Evolutionary conservation across 2,797 vertebrate genomes (phyloP).

Genomic region (Acanthiza pusilla): DNA sequence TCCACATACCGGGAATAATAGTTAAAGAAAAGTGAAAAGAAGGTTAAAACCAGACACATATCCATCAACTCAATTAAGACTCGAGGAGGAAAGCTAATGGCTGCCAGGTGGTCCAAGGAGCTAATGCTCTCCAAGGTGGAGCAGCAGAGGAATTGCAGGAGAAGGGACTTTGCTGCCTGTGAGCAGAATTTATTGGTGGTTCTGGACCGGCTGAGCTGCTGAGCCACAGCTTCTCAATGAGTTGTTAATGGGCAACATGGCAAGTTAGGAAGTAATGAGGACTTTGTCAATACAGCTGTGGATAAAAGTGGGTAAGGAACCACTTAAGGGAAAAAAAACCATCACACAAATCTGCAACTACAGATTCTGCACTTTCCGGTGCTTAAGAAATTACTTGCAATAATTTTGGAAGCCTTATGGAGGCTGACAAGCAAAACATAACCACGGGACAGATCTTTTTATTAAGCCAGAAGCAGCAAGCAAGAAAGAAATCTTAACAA

Average conservation of each 20-base stretch:
- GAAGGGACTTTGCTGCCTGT: neutral
- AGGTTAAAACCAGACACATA: neutral
- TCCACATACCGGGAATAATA: neutral
- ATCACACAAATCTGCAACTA: constrained; percentile 34
- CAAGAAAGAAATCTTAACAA: neutral
- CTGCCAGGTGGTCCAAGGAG: neutral
- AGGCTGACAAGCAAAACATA: constrained; percentile 25
- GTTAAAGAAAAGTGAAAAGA: neutral
- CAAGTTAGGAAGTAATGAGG: constrained; percentile 45
- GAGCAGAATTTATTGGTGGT: constrained; percentile 25
- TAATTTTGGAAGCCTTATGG: constrained; percentile 35
- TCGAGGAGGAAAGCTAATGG: neutral
- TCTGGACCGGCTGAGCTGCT: neutral
- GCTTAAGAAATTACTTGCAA: constrained; percentile 45
- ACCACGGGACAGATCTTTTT: neutral
- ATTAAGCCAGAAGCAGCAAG: neutral
- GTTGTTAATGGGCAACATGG: constrained; percentile 17
- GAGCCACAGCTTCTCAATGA: constrained; percentile 20
- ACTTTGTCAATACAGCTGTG: constrained; percentile 50
- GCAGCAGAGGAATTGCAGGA: neutral
- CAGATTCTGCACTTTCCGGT: constrained; percentile 35
- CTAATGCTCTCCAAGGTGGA: neutral
- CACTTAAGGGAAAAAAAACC: neutral
- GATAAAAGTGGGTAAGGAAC: constrained; percentile 44
- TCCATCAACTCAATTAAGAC: neutral